Evolutionary conservation across 2,113 vertebrate genomes (phyloP).

Genomic region (Sylvietta virens): DNA sequence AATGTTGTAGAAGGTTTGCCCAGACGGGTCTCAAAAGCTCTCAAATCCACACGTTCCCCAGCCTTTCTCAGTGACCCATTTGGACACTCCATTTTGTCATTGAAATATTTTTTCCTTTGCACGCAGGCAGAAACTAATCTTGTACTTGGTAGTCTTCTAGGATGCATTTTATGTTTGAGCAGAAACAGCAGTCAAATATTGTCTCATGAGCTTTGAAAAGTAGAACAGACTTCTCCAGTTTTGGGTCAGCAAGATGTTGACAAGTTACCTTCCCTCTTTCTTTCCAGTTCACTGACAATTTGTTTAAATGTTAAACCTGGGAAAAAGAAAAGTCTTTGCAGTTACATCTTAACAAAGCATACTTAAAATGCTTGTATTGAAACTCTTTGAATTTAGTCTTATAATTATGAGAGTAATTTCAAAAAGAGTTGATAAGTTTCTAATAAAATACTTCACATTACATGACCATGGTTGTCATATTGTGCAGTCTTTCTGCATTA

Average conservation of each 20-base stretch:
- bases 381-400: neutral
- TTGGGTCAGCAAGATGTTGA: neutral
- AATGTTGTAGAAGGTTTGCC: neutral
- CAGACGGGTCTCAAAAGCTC: neutral
- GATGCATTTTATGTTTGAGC: neutral
- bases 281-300: neutral
- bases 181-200: neutral
- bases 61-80: neutral
- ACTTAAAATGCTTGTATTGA: neutral
- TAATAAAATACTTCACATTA: neutral
- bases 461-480: neutral
- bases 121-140: neutral
- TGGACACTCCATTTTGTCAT: neutral
- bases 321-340: neutral
- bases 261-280: neutral
- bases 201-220: neutral
- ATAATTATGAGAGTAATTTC: neutral
- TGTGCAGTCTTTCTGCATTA: neutral
- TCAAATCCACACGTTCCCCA: fast-evolving
- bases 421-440: neutral
- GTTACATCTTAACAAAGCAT: neutral
- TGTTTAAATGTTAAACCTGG: neutral
- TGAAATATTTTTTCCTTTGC: neutral
- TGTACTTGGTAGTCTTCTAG: neutral
- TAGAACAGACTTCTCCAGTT: neutral